A percentile compares a stretch with the other conserved stretches of the same genome.
Conservation (phyloP, 2,888 invertebrate genomes). For the Ornithoptera alexandrae region DNA sequence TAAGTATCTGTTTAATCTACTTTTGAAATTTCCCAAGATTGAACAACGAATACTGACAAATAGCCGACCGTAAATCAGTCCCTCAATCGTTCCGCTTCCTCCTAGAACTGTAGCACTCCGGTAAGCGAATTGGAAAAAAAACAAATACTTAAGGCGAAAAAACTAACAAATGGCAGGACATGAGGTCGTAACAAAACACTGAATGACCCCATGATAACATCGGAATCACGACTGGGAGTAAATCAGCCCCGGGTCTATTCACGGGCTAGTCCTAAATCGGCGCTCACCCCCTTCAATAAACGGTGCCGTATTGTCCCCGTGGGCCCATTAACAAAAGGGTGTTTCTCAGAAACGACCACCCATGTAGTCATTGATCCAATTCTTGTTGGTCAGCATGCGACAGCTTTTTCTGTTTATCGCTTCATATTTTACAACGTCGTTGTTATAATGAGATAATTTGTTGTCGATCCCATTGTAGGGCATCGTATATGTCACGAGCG, state of each 20-base stretch:
- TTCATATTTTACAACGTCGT: conserved; percentile 31
- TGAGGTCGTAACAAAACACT: conserved; percentile 66
- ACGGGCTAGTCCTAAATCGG: conserved; percentile 59
- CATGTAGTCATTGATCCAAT: conserved; percentile 64
- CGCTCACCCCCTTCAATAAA: conserved; percentile 51
- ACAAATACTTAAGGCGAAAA: conserved; percentile 33
- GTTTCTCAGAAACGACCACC: conserved; percentile 73
- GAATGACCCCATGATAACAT: conserved; percentile 64
- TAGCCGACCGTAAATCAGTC: conserved; percentile 10
- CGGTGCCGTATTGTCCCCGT: conserved; percentile 47
- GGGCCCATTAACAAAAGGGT: conserved; percentile 58
- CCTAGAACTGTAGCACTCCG: conserved; percentile 10
- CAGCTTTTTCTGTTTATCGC: conserved; percentile 34
- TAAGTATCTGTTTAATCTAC: not conserved
- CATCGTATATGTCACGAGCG: conserved; percentile 6
- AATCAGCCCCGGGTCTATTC: conserved; percentile 64
- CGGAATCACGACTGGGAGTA: conserved; percentile 69
- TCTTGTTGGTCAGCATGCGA: conserved; percentile 54
- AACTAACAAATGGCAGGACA: conserved; percentile 45
- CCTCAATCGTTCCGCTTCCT: conserved; percentile 11
- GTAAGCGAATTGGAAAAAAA: conserved; percentile 16
- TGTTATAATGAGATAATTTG: conserved; percentile 64
- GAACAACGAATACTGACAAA: conserved; percentile 9
- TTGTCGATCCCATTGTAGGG: conserved; percentile 51
- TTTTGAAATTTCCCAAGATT: not conserved